Base-by-base conservation (phyloP, 1,140 invertebrate genomes). In the Penaeus indicus region DNA sequence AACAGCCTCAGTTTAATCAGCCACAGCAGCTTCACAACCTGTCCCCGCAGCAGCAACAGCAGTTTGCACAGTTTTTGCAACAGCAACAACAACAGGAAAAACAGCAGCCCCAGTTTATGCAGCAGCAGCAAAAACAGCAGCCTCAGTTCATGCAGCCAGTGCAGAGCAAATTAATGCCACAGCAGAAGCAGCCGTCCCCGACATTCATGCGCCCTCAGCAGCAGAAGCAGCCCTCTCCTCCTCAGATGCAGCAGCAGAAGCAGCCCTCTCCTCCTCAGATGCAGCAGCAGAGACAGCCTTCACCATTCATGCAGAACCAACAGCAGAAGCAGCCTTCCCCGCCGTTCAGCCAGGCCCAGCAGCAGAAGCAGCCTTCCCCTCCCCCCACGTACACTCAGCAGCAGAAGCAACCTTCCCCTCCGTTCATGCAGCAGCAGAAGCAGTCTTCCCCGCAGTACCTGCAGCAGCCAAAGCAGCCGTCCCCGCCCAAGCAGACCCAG, bases 21-120 rank as follows among this genome's bases (percentile, higher is more conserved):
- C 85, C 77, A 25, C 79, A 84, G 81, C 27, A 62, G 47, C 78
- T 72, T 67, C 85, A 87, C 60, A n/a, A 60, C 18, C 85, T 82
- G 22, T 32, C 79, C 16, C 89, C 78, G 11, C 86, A 90, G 54
- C 89, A 86, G 60, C 54, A 83, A 25, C 67, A 75, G 25, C 84
- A 87, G 85, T 82, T 83, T 42, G 79, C 62, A 21, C 89, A 82
- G 60, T 86, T 86, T 60, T 42, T 87, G 67, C 89, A 82, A 42
- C 81, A 87, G 69, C 84, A 79, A 18, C 62, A 67, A 25, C 83
- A 27, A 22, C 81, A 72, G 54, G 21, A 22, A 32, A 25, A 38
- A 19, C 67, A 63, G 25, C 82, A 75, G 60, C 83, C 21, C 16
- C 83, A 69, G 21, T 54, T 54, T 13, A 25, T 72, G 67, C 67